Evolutionary conservation across 37 sponge, comb jelly and placozoan genomes (phyloP), one percentile per base, ranked within the genome.

Genomic region (Cliona cf. orientalis): DNA sequence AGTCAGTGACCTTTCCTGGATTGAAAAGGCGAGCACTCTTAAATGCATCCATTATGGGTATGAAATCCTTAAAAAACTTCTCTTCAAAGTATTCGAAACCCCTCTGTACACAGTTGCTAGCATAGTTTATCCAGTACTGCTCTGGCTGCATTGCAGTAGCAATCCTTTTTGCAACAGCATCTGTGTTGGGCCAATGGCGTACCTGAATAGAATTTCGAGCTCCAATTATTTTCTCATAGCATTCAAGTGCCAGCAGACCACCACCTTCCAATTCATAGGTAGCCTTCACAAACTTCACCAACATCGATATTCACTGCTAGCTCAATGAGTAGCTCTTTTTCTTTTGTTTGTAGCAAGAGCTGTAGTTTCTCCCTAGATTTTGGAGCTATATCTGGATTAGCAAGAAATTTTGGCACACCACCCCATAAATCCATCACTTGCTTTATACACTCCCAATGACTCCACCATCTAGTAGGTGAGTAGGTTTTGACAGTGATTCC

Each of bases 251-350:
- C 40, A 84, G n/a, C 36, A 43, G 64, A 22, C 86, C 86, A 78
- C 78, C 86, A 44, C 86, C 79, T 49, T 86, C 86, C 34, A 78
- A 57, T 6, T 53, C 59, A 65, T 86, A 86, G 1, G 72, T 78
- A 3, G 64, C 46, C n/a, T 86, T 78, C 55, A 86, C 79, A 78
- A 70, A 78, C 40, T 37, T 71, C 66, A 32, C 86, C 73, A 56
- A 58, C 66, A 33, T 86, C 79, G 14, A 59, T 40, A 55, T 4
- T 33, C 7, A 78, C 79, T 39, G 79, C 79, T 56, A 78, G 57
- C 46, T 86, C 79, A 5, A 86, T 25, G 21, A 61, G 63, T 21
- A 86, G 46, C 69, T 59, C 53, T 21, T 74, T 41, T 12, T 40
- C 36, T 41, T 43, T 35, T n/a, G 32, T 59, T n/a, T 75, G 62